Evolutionary conservation across 2,888 invertebrate genomes (phyloP).

Genomic region (Dinocampus coccinellae): DNA sequence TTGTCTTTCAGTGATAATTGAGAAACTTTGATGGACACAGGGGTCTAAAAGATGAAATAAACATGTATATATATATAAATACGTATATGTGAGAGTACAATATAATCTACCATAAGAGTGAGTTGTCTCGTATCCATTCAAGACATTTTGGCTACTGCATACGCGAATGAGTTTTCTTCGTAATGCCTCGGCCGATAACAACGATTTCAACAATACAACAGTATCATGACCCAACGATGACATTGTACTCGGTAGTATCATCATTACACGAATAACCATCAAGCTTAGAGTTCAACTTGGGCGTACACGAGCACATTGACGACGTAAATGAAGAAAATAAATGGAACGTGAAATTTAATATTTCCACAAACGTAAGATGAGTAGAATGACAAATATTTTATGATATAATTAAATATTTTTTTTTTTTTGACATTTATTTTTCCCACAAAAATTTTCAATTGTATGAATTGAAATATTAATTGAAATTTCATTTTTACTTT

Average conservation of each 20-base stretch:
- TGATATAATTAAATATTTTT: neutral
- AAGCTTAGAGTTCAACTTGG: constrained; percentile 30
- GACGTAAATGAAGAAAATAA: constrained; percentile 19
- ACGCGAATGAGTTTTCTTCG: constrained; percentile 32
- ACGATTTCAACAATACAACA: constrained; percentile 11
- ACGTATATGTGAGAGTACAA: too few relatives aligned
- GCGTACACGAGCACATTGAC: neutral
- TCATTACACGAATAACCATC: constrained; percentile 35
- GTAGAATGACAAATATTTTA: neutral
- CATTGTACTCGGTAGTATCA: neutral
- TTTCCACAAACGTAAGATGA: neutral
- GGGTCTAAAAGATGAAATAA: neutral
- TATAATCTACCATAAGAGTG: constrained; percentile 29
- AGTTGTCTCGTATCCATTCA: constrained; percentile 25
- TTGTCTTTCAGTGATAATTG: constrained; percentile 44
- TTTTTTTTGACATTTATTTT: neutral
- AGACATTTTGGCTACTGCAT: constrained; percentile 7
- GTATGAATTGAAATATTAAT: neutral
- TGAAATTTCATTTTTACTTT: too few relatives aligned
- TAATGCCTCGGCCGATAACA: constrained; percentile 29
- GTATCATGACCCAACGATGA: neutral
- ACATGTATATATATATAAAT: neutral
- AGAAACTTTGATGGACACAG: constrained; percentile 45
- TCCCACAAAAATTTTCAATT: neutral
- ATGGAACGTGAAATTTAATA: constrained; percentile 22